Evolutionary conservation across 1,140 invertebrate genomes (phyloP), one percentile per base, ranked within the genome.

Genomic region (Hycleus cichorii): DNA sequence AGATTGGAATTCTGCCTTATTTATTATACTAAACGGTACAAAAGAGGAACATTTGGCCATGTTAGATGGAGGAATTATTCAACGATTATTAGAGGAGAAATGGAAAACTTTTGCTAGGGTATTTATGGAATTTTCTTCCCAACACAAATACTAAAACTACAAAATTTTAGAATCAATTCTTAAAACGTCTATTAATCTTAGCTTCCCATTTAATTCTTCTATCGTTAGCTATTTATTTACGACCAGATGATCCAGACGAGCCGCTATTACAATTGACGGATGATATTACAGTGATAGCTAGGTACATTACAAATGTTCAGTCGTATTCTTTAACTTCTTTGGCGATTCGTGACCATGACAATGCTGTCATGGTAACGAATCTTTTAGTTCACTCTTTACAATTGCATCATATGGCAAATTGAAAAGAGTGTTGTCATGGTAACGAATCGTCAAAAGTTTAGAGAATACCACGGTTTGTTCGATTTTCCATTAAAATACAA

Each of bases 21-120:
- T 98, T 75, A 97, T 98, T 57, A 98, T 98, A 66, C 81, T 98
- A 39, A 96, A 97, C 72, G 96, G 96, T 57, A 92, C 89, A 24
- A 97, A 97, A 74, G 90, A 96, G 67, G 95, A 96, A 67, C 97
- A 99, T 83, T 82, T 98, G 72, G 93, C 98, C 71, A 99, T 99
- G 96, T 78, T 99, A 60, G 95, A 98, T 68, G 95, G 94, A 47
- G 95, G 96, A 39, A 97, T 99, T 48, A 97, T 99, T 73, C 92
- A 97, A 73, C 84, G 94, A 69, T 76, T 99, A 47, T 79, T 99
- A 10, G 95, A 97, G 77, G 96, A 99, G 77, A 99, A 99, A 77
- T 99, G 97, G 97, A 98, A 98, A 75, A 96, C 94, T 3, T 99
- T 97, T 81, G 97, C 94, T 32, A 83, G 89, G 75, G 93, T 95